Evolutionary conservation across 1,140 invertebrate genomes (phyloP).

Genomic region (Achatina immaculata): DNA sequence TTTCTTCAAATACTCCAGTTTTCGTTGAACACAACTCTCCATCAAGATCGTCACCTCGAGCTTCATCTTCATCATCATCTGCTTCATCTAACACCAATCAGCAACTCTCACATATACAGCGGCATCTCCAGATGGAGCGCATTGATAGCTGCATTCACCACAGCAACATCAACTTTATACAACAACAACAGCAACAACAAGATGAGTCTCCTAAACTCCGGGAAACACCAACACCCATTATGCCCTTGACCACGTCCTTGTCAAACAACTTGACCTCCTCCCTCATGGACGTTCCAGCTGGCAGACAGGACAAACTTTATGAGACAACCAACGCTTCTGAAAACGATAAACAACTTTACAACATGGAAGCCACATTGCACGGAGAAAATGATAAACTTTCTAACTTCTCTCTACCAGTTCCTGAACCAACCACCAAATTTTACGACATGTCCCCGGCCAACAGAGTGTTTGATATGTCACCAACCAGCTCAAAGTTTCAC

Average conservation of each 20-base stretch:
- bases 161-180: background rate
- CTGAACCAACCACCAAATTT: background rate
- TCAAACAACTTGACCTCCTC: constrained; percentile 3
- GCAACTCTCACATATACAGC: background rate
- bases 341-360: background rate
- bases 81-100: background rate
- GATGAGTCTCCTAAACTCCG: background rate
- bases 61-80: constrained; percentile 11
- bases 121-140: background rate
- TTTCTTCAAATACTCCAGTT: background rate
- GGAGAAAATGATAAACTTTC: no score
- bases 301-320: background rate
- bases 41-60: background rate
- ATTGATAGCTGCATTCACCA: background rate
- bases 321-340: background rate
- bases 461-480: constrained; percentile 1
- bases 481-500: constrained; percentile 34
- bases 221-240: background rate
- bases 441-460: background rate
- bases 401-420: background rate
- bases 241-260: background rate
- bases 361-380: no score
- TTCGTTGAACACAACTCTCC: background rate
- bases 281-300: constrained; percentile 3
- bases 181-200: constrained; percentile 18